Evolutionary conservation across 2,888 invertebrate species (phyloP).

Genomic region (Esperia sulphurella): DNA sequence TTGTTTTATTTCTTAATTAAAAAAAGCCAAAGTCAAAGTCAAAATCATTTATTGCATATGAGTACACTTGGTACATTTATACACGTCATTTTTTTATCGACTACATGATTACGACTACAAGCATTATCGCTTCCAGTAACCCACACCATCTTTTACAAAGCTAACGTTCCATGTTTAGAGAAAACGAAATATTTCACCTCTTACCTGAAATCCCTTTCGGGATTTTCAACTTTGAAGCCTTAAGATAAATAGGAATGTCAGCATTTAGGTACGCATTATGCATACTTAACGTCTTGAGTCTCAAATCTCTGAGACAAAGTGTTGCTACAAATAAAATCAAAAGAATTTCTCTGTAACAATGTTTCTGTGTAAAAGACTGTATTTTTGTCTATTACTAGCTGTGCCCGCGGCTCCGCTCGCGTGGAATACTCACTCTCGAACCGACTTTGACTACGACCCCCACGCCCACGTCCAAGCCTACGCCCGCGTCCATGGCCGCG

Average conservation of each 20-base stretch:
- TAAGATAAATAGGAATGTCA: slow-evolving; percentile 25
- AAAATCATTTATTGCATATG: too few relatives aligned
- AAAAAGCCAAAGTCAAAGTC: too few relatives aligned
- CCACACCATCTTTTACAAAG: slow-evolving; percentile 16
- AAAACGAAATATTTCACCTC: slow-evolving; percentile 45
- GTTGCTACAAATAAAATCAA: neutral
- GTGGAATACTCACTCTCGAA: too few relatives aligned
- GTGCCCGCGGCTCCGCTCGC: too few relatives aligned
- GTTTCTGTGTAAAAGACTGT: neutral
- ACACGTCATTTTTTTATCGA: too few relatives aligned
- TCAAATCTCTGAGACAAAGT: neutral
- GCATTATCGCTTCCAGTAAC: slow-evolving; percentile 19
- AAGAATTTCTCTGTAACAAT: neutral
- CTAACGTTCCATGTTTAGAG: slow-evolving; percentile 28
- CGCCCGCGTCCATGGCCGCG: too few relatives aligned
- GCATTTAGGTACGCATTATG: neutral
- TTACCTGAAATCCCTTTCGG: slow-evolving; percentile 30
- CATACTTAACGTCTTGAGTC: neutral
- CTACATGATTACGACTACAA: too few relatives aligned
- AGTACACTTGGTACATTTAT: too few relatives aligned
- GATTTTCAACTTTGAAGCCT: slow-evolving; percentile 27
- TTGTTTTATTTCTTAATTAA: too few relatives aligned
- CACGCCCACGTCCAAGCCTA: too few relatives aligned
- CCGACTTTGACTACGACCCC: too few relatives aligned
- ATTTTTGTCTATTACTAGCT: too few relatives aligned